Base-by-base conservation (phyloP, 2,888 invertebrate species). In the Rhorus exstirpatorius region DNA sequence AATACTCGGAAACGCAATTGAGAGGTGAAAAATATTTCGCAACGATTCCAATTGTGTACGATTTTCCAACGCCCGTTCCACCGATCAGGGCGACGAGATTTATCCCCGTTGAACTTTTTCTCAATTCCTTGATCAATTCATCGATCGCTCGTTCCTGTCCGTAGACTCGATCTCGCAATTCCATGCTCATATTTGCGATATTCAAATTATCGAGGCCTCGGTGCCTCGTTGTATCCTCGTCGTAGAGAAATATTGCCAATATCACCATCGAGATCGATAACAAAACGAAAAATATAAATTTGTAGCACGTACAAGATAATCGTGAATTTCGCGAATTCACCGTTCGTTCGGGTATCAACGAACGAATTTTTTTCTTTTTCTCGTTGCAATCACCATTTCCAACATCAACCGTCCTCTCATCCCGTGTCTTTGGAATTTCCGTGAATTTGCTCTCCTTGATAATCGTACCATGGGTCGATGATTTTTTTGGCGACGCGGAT, bases 1-100 rank as follows among this genome's bases (percentile, higher is more conserved):
- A 88, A 44, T 87, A 88, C 17, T 90, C 85, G 35, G 89, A 84
- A 51, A 88, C 68, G 21, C 81, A 78, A 14, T 83, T 31, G 35
- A 38, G 49, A 0, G 81, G 58, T 0, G 88, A 86, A 49, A 91
- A 84, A 63, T 89, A 83, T 21, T 87, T 87, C 17, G 81, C 86
- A 31, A 93, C 88, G 21, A 93, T 91, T 17, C 89, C 87, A 0
- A 85, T 82, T 0, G 90, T 87, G 46, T 91, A 90, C 3, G 92
- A 89, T 86, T 93, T 93, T 21, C 93, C 93, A 1, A 92, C 90
- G 0, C 93, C 93, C 0, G 89, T 91, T 12, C 91, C 90, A 12
- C 93, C 93, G 10, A 91, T 72, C 0, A 93, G 78, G 3, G 81
- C 85, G 1, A 91, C 12, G 2, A 91, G 41, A 78, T 89, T 87